These are phyloP conservation scores for Pachyrhynchus sulphureomaculatus DNA, from an alignment of 1,140 invertebrate species.

Conservation along the genomic window DNA sequence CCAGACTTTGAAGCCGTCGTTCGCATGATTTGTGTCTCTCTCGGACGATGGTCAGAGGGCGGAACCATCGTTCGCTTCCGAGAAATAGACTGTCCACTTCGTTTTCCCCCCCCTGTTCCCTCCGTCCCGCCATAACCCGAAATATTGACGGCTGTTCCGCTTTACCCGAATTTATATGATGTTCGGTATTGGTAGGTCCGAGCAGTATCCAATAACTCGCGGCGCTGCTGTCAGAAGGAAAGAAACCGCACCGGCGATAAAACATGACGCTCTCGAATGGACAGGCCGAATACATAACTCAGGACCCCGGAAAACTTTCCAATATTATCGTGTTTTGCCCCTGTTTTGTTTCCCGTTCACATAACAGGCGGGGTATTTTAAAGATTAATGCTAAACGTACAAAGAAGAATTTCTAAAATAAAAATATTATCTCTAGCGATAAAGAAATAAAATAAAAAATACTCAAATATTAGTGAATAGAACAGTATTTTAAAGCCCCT, in stretches of 20 bases:
- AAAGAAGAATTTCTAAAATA: too few relatives aligned
- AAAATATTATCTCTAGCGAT: too few relatives aligned
- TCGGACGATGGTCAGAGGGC: conserved; percentile 24
- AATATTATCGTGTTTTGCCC: background rate
- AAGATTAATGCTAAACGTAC: too few relatives aligned
- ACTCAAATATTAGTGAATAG: too few relatives aligned
- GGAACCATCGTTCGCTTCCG: conserved; percentile 28
- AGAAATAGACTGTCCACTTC: conserved; percentile 46
- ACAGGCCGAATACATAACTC: conserved; percentile 22
- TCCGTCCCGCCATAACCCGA: conserved; percentile 22
- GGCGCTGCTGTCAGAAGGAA: conserved; percentile 43
- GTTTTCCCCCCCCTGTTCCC: conserved; percentile 6
- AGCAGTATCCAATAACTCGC: conserved; percentile 46
- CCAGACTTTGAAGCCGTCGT: background rate
- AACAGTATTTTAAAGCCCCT: too few relatives aligned
- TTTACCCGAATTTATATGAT: conserved; percentile 47
- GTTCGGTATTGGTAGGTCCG: conserved; percentile 41
- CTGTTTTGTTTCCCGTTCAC: too few relatives aligned
- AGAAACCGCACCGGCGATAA: conserved; percentile 45
- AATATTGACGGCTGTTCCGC: conserved; percentile 43
- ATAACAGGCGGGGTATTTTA: background rate
- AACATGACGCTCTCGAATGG: conserved; percentile 44
- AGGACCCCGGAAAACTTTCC: conserved; percentile 5
- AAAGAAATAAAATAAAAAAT: too few relatives aligned
- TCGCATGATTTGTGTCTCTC: conserved; percentile 26